Conservation (phyloP, 2,797 vertebrate genomes). For the Valencia hispanica region DNA sequence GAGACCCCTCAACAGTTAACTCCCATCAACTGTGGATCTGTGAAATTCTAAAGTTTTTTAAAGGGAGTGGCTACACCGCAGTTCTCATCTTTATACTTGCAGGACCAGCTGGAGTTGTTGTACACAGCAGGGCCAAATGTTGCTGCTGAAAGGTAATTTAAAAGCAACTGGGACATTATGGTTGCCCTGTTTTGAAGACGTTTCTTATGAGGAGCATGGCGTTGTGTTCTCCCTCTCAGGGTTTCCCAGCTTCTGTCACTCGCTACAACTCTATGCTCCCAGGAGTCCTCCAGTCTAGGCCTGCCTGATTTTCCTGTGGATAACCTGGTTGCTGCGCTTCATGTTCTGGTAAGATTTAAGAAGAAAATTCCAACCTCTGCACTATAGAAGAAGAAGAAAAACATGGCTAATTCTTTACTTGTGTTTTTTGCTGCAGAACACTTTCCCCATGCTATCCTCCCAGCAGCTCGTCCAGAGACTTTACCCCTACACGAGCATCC, state of each 20-base stretch:
- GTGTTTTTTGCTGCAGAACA: conserved; percentile 80
- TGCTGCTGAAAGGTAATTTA: conserved; percentile 86
- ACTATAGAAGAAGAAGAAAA: background rate
- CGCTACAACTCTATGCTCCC: conserved; percentile 93
- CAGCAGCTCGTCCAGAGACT: conserved; percentile 87
- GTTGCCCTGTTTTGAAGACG: background rate
- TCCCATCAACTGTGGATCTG: too few relatives aligned
- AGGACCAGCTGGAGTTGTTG: conserved; percentile 94
- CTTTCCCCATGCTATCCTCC: conserved; percentile 88
- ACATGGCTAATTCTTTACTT: background rate
- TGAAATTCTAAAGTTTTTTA: background rate
- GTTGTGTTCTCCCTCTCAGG: conserved; percentile 69
- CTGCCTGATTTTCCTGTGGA: conserved; percentile 97
- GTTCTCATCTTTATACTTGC: background rate
- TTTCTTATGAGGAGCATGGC: background rate
- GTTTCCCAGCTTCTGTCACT: conserved; percentile 94
- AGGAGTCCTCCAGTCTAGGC: conserved; percentile 91
- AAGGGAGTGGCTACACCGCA: background rate
- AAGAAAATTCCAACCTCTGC: background rate
- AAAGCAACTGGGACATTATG: background rate
- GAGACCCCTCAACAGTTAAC: too few relatives aligned
- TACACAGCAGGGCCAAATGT: conserved; percentile 88
- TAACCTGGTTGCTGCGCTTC: conserved; percentile 87
- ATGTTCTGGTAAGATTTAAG: conserved; percentile 86
- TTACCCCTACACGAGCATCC: conserved; percentile 89